Conservation (phyloP, 2,888 invertebrate species). For the Bruchidius siliquastri region DNA sequence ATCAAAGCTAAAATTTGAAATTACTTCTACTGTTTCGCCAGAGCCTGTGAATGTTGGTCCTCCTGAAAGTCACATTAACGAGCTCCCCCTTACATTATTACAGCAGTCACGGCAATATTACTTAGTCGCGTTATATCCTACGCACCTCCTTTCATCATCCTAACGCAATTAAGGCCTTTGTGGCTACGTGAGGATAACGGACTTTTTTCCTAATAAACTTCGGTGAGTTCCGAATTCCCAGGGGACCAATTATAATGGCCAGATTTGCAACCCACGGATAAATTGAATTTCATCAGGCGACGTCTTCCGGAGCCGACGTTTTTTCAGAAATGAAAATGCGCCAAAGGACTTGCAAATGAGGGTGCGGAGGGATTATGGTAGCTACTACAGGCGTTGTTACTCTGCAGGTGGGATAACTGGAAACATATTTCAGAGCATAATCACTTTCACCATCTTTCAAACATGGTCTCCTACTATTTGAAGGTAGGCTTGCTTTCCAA, state of each 20-base stretch:
- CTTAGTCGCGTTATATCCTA: not conserved
- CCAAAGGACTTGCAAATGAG: not conserved
- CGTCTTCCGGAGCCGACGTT: not conserved
- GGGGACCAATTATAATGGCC: not conserved
- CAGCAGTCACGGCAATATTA: too few relatives aligned
- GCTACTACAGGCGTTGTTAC: not conserved
- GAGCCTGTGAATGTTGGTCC: too few relatives aligned
- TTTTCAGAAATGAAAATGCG: not conserved
- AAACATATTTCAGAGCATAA: too few relatives aligned
- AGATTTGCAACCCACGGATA: not conserved
- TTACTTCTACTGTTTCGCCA: too few relatives aligned
- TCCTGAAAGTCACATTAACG: too few relatives aligned
- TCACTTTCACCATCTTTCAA: not conserved
- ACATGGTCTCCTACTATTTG: not conserved
- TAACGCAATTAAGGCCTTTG: not conserved
- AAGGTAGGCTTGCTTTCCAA: not conserved
- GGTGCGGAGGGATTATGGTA: not conserved
- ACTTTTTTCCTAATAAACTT: not conserved
- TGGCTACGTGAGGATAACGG: not conserved
- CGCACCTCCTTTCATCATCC: not conserved
- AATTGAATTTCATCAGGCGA: not conserved
- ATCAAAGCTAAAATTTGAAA: too few relatives aligned
- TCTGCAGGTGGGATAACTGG: not conserved
- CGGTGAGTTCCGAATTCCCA: not conserved
- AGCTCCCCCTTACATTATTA: too few relatives aligned